Evolutionary conservation across 2,888 invertebrate genomes (phyloP), one percentile per base, ranked within the genome.

Genomic region (Polyommatus icarus): DNA sequence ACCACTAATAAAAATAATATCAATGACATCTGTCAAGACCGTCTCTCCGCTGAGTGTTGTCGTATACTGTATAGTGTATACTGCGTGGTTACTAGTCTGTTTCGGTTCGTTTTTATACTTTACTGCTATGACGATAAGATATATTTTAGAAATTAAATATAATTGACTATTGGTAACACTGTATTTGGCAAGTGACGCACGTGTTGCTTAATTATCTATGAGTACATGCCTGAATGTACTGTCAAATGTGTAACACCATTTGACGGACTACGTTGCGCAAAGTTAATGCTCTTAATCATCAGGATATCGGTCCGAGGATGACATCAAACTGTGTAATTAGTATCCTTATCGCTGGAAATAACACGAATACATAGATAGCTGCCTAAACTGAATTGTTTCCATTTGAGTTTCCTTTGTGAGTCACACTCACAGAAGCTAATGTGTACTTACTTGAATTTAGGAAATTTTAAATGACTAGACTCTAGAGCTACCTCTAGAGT

Each of bases 261-360:
- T 57, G 72, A 40, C 61, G 32, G 54, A 20, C 57, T 15, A 67
- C 57, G 71, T 73, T 72, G 71, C 72, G 77, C 72, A 77, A 57
- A 72, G 72, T 36, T 72, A 77, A 77, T 77, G 77, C 71, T 77
- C 57, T 71, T 72, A 77, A 57, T 77, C 71, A 77, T 24, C 75
- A 36, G 72, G 57, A 59, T 72, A 59, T 72, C 24, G 67, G 67
- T 32, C 46, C 24, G 54, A 40, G 40, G 72, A 81, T 79, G 80
- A 80, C 79, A 79, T 80, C 78, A 80, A 73, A 40, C 76, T 81
- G 54, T 18, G 54, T 54, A 78, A 80, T 81, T 81, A 80, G 78
- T 72, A 76, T 79, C 29, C 32, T 80, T 80, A 80, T 81, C 80
- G 61, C 59, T 78, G 79, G 82, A 80, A 79, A 80, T 79, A 77